phyloP scores from a whole-genome alignment of 2,888 invertebrate species.

The Acrobasis consociella region DNA sequence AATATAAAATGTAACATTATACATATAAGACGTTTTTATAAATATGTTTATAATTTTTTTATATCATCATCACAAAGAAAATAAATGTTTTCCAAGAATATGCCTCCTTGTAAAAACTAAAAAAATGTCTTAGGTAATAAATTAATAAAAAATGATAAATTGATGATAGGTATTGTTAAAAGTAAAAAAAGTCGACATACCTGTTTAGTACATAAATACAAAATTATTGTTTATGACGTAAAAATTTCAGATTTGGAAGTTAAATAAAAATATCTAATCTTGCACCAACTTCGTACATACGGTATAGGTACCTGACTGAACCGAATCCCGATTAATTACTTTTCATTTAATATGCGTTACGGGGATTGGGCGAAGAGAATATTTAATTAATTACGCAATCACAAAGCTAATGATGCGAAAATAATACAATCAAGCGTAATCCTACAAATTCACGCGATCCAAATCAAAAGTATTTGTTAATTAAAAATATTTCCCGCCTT shows the following conservation, averaged over 20 bases:
- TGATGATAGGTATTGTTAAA: too few relatives aligned
- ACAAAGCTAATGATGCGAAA: constrained; percentile 1
- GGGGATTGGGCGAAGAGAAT: not conserved
- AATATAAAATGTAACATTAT: too few relatives aligned
- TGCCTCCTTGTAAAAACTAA: not conserved
- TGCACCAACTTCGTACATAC: not conserved
- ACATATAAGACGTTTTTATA: too few relatives aligned
- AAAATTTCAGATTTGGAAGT: not conserved
- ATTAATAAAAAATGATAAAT: too few relatives aligned
- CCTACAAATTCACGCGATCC: not conserved
- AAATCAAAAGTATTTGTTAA: constrained; percentile 12
- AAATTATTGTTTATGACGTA: not conserved
- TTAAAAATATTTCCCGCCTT: constrained; percentile 15
- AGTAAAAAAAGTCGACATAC: too few relatives aligned
- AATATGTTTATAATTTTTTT: too few relatives aligned
- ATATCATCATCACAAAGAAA: too few relatives aligned
- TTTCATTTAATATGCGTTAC: not conserved
- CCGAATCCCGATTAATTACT: not conserved
- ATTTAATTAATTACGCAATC: not conserved
- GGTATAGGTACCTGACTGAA: not conserved
- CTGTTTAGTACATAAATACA: not conserved
- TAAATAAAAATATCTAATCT: not conserved
- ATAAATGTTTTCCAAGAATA: not conserved
- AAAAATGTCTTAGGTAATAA: not conserved
- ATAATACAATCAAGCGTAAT: constrained; percentile 2